phyloP scores from a whole-genome alignment of 2,797 vertebrate genomes.

The Euphonia xanthogaster region DNA sequence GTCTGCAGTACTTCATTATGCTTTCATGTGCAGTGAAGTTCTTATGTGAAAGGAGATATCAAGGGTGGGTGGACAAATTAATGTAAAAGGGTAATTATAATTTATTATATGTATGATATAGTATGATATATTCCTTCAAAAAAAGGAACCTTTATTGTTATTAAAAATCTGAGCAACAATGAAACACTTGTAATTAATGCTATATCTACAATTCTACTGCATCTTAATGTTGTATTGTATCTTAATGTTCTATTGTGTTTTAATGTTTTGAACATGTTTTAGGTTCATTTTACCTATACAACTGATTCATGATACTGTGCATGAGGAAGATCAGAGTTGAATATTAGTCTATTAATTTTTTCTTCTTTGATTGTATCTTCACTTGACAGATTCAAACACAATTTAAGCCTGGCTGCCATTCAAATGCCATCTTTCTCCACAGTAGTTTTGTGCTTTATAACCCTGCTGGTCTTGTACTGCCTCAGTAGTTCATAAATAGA shows the following conservation, averaged over 20 bases:
- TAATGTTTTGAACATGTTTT: neutral
- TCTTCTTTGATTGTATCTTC: neutral
- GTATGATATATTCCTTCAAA: neutral
- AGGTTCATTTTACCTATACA: neutral
- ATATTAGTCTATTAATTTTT: neutral
- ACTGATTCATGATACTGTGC: neutral
- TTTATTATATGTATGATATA: neutral
- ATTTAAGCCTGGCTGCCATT: neutral
- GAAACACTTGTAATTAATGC: neutral
- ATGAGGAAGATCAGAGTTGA: neutral
- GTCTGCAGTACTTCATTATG: neutral
- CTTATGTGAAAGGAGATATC: neutral
- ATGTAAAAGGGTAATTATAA: neutral
- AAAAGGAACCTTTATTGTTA: neutral
- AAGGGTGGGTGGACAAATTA: neutral
- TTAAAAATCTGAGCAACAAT: neutral
- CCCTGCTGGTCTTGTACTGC: neutral
- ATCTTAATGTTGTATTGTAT: neutral
- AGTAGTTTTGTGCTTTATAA: neutral
- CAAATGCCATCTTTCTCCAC: neutral
- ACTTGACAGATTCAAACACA: neutral
- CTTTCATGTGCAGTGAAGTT: neutral
- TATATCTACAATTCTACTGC: neutral
- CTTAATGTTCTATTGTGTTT: neutral
- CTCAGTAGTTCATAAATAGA: neutral